Conservation (phyloP, 2,113 vertebrate species). For the Polyodon spathula region DNA sequence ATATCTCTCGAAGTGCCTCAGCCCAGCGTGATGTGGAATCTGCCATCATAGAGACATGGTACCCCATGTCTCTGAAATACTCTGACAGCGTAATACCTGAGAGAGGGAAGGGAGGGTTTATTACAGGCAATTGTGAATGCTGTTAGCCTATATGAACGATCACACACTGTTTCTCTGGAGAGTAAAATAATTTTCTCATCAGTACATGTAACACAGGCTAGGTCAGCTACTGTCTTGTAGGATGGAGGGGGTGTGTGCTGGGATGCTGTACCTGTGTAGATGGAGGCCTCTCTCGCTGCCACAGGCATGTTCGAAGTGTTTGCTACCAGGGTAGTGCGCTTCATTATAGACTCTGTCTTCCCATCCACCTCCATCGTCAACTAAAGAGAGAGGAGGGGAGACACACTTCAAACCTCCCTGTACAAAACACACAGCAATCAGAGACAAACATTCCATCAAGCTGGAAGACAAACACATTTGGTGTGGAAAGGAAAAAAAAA, state of each 20-base stretch:
- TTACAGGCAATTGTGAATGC: too few species aligned
- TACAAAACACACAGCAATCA: too few species aligned
- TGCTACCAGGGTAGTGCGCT: constrained; percentile 92
- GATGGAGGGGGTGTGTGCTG: too few species aligned
- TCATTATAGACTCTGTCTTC: constrained; percentile 94
- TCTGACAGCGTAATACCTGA: constrained; percentile 94
- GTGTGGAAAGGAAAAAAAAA: too few species aligned
- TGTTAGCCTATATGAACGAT: too few species aligned
- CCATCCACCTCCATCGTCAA: constrained; percentile 95
- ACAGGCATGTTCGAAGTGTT: constrained; percentile 99
- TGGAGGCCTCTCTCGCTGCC: constrained; percentile 93
- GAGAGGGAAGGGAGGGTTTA: constrained; percentile 6
- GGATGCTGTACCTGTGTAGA: constrained; percentile 80
- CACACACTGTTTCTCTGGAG: too few species aligned
- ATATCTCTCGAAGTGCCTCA: constrained; percentile 93
- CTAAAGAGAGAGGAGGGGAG: constrained; percentile 47
- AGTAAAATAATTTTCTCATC: too few species aligned
- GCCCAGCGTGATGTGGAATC: constrained; percentile 97
- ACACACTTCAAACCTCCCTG: too few species aligned
- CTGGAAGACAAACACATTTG: too few species aligned
- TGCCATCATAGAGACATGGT: constrained; percentile 98
- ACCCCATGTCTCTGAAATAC: constrained; percentile 97
- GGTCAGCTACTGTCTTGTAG: too few species aligned
- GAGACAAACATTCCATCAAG: too few species aligned
- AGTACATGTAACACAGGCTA: too few species aligned